Base-by-base conservation (phyloP, 2,113 vertebrate species). In the Callipepla squamata region DNA sequence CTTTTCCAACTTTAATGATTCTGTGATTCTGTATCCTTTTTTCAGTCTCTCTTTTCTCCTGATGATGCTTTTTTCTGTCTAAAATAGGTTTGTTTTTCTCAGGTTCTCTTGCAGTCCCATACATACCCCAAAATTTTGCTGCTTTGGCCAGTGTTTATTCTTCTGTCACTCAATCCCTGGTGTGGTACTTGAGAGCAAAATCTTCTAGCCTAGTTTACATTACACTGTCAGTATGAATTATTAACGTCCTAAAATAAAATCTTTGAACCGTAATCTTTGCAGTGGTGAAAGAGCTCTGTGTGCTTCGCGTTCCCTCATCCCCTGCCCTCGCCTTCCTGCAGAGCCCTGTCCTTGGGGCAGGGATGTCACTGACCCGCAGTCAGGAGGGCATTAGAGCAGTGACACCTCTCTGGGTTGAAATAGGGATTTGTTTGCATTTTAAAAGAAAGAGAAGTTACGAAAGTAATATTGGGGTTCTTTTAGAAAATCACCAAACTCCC, bases 191-290 rank as follows among this genome's bases (percentile, higher is more conserved):
- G 96, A 96, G 92, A 96, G 85, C 59, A 90, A 74, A 94, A 92
- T 96, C 92, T 83, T 93, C 90, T 94, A 94, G 80, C 93, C 92
- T 92, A 96, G 93, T 95, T 96, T 96, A 96, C 77, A 80, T 96
- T 96, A 95, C 92, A 93, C 85, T 86, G 95, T 96, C 83, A 92
- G 68, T 78, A 92, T 95, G 92, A 96, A 96, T 96, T 93, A 96
- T 96, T 96, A 90, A 94, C 74, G 61, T 61, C 85, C 82, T 95
- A 96, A 96, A 96, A 96, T 94, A 92, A 96, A 95, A 95, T 96
- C 94, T 95, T 94, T 90, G 90, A 96, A 67, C 90, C 6, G 66
- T 93, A 90, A 94, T 96, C 93, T 96, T 88, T 81, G 63, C 75
- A 45, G 74, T 94, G 92, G 73, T 96, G 95, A 96, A 93, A 96